Percentiles rank a stretch among this genome's conserved stretches.
Evolutionary conservation across 2,797 vertebrate species (phyloP).

Genomic region (Etheostoma perlongum): DNA sequence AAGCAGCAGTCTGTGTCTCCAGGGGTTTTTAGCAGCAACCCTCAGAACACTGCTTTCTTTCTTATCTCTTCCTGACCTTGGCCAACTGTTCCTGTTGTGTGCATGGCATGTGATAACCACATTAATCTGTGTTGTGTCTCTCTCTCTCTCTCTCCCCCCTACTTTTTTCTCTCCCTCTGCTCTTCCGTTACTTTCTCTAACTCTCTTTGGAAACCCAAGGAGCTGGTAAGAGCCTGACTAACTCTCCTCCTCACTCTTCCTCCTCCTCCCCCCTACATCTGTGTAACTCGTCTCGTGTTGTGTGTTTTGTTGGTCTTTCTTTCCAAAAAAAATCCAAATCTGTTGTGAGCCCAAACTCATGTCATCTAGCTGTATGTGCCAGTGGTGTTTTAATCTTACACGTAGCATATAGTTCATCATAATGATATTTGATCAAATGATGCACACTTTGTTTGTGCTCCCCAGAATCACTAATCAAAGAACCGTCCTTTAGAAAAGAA

Average conservation of each 20-base stretch:
- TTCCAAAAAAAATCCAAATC: constrained; percentile 12
- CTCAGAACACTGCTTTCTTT: constrained; percentile 80
- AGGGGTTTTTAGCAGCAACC: constrained; percentile 62
- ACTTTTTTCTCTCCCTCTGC: constrained; percentile 80
- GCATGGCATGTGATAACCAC: constrained; percentile 91
- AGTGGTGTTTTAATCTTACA: constrained; percentile 58
- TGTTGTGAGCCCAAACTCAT: constrained; percentile 37
- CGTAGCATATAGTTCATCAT: constrained; percentile 45
- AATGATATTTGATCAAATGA: constrained; percentile 61
- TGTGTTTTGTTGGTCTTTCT: constrained; percentile 43
- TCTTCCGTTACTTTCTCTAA: constrained; percentile 82
- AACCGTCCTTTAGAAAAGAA: constrained; percentile 60
- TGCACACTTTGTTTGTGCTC: constrained; percentile 22
- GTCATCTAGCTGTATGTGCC: constrained; percentile 51
- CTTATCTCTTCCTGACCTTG: constrained; percentile 77
- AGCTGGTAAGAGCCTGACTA: constrained; percentile 96
- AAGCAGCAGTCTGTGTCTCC: constrained; percentile 57
- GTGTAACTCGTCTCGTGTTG: constrained; percentile 49
- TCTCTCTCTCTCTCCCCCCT: constrained; percentile 61
- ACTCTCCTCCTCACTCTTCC: constrained; percentile 61
- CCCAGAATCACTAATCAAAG: constrained; percentile 64
- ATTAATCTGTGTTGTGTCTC: constrained; percentile 87
- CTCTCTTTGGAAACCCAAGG: constrained; percentile 96
- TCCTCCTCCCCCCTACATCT: constrained; percentile 38
- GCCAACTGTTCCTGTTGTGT: constrained; percentile 77